Evolutionary conservation across 2,113 vertebrate genomes (phyloP), one percentile per base, ranked within the genome.

Genomic region (Scomber colias): DNA sequence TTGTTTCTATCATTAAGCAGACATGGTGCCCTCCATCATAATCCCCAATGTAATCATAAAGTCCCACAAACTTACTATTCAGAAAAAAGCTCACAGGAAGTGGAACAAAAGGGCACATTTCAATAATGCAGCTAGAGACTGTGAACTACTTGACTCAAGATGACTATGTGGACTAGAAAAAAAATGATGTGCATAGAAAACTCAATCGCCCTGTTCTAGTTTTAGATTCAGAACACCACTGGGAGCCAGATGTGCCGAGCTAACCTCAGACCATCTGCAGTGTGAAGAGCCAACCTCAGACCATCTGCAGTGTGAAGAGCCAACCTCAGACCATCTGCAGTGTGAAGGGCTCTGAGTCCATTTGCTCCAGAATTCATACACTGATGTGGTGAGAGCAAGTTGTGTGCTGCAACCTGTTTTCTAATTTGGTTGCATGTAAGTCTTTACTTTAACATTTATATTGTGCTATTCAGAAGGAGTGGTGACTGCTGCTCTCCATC

Each of bases 81-180:
- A 77, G 63, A 59, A 66, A 24, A 17, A 27, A 66, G 53, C 64
- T 63, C 45, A 56, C n/a, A 76, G 57, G 50, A 69, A 65, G 73
- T 48, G 19, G 54, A 75, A 85, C 65, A 72, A 92, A 92, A 85
- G 85, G 62, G 27, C 67, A 63, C 49, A 78, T 77, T 85, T 80
- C 56, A 77, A 80, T 82, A 61, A 88, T 60, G 69, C 63, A 71
- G 69, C 77, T 17, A 45, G 57, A 82, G 71, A 63, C 40, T 70
- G 69, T 40, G 64, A 86, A 79, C 77, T 60, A 69, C 57, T 86
- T 78, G 75, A 80, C 70, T 72, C 31, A 73, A 76, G 79, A 73
- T 70, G 56, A 79, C 82, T 35, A n/a, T 8, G 3, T 73, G 76
- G 86, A 82, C 50, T 65, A 61, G 70, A 40, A 77, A 55, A 55